Evolutionary conservation across 1,140 invertebrate species (phyloP).

Genomic region (Bilobella aurantiaca): DNA sequence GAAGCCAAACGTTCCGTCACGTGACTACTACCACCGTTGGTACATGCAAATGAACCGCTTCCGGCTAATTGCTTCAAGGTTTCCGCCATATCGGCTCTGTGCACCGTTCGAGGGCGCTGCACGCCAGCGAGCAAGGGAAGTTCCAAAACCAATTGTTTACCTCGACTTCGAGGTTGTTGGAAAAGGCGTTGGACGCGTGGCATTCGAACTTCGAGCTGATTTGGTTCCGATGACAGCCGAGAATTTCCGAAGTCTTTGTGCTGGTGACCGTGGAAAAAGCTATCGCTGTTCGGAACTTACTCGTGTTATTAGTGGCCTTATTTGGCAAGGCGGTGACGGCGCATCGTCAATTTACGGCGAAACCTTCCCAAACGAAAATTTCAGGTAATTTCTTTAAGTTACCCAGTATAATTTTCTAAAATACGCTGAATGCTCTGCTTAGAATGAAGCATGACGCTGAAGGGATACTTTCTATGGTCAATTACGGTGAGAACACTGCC

Average conservation of each 20-base stretch:
- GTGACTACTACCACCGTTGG: background rate
- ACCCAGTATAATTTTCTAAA: background rate
- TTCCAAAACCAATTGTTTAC: constrained; percentile 3
- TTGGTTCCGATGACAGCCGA: background rate
- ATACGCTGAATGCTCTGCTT: background rate
- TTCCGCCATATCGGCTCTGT: background rate
- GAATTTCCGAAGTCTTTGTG: constrained; percentile 7
- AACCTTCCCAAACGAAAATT: constrained; percentile 6
- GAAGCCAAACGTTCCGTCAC: background rate
- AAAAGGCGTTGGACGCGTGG: background rate
- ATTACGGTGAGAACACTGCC: background rate
- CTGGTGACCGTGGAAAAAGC: background rate
- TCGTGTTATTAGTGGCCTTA: background rate
- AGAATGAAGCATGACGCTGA: background rate
- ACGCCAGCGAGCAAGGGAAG: background rate
- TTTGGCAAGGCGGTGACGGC: background rate
- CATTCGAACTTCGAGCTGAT: background rate
- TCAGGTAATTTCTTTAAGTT: background rate
- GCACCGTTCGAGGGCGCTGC: constrained; percentile 3
- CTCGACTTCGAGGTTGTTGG: background rate
- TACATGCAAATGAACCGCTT: background rate
- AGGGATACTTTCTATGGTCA: background rate
- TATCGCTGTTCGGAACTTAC: background rate
- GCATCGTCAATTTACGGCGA: background rate
- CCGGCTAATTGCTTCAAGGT: background rate